Conservation (phyloP, 1,140 invertebrate species). For the Atta texana region DNA sequence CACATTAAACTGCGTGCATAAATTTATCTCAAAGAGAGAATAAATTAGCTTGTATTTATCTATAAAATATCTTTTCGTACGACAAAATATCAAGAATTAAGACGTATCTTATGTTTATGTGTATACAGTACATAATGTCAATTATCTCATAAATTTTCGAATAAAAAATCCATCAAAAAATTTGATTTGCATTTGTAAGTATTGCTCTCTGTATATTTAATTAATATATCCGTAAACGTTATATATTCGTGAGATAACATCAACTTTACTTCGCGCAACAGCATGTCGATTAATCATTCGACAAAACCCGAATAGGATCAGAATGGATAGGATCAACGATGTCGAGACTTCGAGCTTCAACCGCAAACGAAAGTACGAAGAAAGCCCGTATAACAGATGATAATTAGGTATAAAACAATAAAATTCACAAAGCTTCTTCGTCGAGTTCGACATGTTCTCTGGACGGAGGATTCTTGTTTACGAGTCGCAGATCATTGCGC, state of each 20-base stretch:
- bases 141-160: background rate
- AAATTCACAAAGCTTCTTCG: slow-evolving; percentile 50
- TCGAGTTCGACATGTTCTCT: slow-evolving; percentile 5
- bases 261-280: slow-evolving; percentile 23
- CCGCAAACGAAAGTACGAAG: slow-evolving; percentile 18
- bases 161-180: background rate
- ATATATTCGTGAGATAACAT: slow-evolving; percentile 2
- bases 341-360: slow-evolving; percentile 18
- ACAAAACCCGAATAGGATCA: slow-evolving; percentile 15
- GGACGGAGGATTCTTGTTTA: slow-evolving; percentile 75
- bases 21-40: slow-evolving; percentile 25
- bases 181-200: background rate
- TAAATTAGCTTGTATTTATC: slow-evolving; percentile 33
- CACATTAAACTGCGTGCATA: slow-evolving; percentile 10
- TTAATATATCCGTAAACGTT: background rate
- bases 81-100: background rate
- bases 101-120: background rate
- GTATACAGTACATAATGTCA: background rate
- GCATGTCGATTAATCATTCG: slow-evolving; percentile 43
- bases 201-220: background rate
- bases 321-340: background rate
- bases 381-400: slow-evolving; percentile 50
- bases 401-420: slow-evolving; percentile 70
- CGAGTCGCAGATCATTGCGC: slow-evolving; percentile 81
- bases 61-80: background rate